Base-by-base conservation (phyloP, 92 coral and sea anemone species). In the Palythoa grandiflora region DNA sequence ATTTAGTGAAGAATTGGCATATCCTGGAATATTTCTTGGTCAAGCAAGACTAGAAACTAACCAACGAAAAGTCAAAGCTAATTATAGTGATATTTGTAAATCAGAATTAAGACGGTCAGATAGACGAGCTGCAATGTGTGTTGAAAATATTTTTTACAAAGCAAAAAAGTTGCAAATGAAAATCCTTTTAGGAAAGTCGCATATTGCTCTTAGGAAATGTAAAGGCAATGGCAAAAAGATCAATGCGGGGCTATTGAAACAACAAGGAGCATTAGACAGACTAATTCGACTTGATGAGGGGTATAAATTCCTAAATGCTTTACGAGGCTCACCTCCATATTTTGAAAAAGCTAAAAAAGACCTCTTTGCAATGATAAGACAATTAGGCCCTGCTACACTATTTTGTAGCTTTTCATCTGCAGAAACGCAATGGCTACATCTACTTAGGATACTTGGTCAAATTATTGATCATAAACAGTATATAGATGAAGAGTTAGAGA, bases 221-320 rank as follows among this genome's bases (percentile, higher is more conserved):
- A 59, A 59, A 12, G 66, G 66, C 66, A 59, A 59, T 59, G 66
- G 66, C 66, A 59, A 16, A 59, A 59, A 59, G 66, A 59, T 59
- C 66, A 59, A 59, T 59, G 66, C 66, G 66, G 66, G 66, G 66
- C n/a, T 13, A 59, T 59, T 59, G 66, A 59, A 59, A 59, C 60
- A 54, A 54, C 66, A 59, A 59, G 21, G 66, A 59, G 66, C 66
- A 59, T 59, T 59, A 59, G 66, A 59, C 66, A 59, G 66, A 59
- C 66, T 59, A 59, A 59, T 59, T 59, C 66, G 66, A 59, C 66
- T 59, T 59, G 66, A 59, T 59, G 66, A 59, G 66, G 66, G 66
- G 66, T 59, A 59, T 59, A 59, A 59, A 59, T 59, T 59, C 66
- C 66, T 59, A 11, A 59, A 59, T 59, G 66, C 66, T 59, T 59